phyloP scores from a whole-genome alignment of 2,888 invertebrate species.

The Coleophora deauratella region DNA sequence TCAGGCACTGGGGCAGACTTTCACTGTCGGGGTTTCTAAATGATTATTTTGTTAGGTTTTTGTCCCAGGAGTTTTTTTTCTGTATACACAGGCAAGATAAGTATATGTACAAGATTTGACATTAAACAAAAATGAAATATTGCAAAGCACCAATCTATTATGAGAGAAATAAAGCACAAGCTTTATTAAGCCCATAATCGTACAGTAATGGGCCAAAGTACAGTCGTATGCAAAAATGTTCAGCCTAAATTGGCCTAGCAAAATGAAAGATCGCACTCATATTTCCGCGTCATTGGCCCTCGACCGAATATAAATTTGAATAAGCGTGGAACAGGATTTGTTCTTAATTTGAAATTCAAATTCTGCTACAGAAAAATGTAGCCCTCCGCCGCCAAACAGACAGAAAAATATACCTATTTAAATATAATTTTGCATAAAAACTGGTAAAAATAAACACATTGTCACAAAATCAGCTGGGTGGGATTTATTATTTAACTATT shows the following conservation, averaged over 20 bases:
- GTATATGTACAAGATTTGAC: too few species aligned
- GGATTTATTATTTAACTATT: background rate
- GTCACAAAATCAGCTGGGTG: conserved; percentile 27
- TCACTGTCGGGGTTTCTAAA: too few species aligned
- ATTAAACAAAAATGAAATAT: too few species aligned
- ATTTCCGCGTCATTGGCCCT: conserved; percentile 56
- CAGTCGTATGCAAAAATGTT: conserved; percentile 36
- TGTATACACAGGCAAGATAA: too few species aligned
- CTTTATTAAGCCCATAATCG: background rate
- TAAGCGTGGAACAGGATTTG: conserved; percentile 52
- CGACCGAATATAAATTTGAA: conserved; percentile 55
- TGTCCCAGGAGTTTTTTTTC: too few species aligned
- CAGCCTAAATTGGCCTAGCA: conserved; percentile 40
- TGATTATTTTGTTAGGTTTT: too few species aligned
- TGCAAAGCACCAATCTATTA: too few species aligned
- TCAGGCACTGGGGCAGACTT: too few species aligned
- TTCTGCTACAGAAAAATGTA: conserved; percentile 51
- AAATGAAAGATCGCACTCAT: conserved; percentile 57
- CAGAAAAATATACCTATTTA: conserved; percentile 53
- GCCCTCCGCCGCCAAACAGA: conserved; percentile 40
- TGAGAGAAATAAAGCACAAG: too few species aligned
- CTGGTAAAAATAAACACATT: conserved; percentile 44
- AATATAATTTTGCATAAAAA: conserved; percentile 61
- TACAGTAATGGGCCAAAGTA: conserved; percentile 9
- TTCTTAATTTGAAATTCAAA: conserved; percentile 61